Evolutionary conservation across 2,888 invertebrate species (phyloP), one percentile per base, ranked within the genome.

Genomic region (Xanthia icteritia): DNA sequence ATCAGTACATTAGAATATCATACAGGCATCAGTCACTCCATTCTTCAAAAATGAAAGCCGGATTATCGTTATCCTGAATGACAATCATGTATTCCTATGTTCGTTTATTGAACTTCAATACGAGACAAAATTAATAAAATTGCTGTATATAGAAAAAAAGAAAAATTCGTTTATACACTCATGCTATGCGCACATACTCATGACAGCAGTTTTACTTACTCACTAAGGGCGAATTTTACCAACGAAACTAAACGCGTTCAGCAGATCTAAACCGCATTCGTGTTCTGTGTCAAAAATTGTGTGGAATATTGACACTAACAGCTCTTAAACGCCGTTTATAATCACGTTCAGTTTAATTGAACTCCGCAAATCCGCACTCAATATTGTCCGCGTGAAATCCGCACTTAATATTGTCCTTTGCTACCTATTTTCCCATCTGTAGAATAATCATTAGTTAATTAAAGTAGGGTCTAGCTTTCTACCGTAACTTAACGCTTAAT

Each of bases 401-500:
- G 48, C 48, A 48, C 48, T 20, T 5, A 15, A 45, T 15, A 20
- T 20, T 51, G 11, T 36, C 48, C 23, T n/a, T 63, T 56, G 17
- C 0, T 74, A 64, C 81, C 77, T 66, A 84, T 64, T 81, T 61
- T 11, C 65, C 13, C 67, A 61, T 86, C 87, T 84, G 77, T 61
- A 23, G 8, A 1, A 71, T 70, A 64, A 77, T 76, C 78, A 73
- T 73, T 73, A 65, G 70, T 78, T 84, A 86, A 84, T 85, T 85
- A 85, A 88, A 73, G 64, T 88, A 81, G 20, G 42, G 42, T 67
- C 79, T 77, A 85, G 90, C 92, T 92, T 92, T 88, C 89, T 82
- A 86, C 73, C 48, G 68, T 82, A 85, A 81, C 76, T 84, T 81
- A 75, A 80, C 69, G 66, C 81, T 71, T 81, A 82, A 56, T 80